phyloP scores from a whole-genome alignment of 2,113 vertebrate species.

The Pachycephala philippinensis region DNA sequence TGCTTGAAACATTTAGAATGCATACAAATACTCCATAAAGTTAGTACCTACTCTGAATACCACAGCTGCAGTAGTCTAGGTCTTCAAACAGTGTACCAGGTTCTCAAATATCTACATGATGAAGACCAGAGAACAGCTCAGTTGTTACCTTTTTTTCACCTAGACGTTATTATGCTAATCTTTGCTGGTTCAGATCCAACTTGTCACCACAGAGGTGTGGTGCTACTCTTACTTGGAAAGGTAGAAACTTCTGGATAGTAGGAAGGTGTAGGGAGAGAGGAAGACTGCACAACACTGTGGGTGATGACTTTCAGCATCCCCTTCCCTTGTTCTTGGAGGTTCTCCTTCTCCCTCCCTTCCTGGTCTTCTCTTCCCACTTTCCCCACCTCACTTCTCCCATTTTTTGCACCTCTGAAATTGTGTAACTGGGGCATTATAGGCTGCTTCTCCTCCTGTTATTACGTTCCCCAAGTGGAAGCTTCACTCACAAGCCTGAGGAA shows the following conservation, averaged over 20 bases:
- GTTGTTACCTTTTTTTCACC: not conserved
- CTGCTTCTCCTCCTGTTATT: conserved; percentile 29
- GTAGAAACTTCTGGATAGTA: not conserved
- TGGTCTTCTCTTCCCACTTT: not conserved
- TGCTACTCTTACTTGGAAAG: not conserved
- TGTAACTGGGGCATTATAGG: conserved; percentile 27
- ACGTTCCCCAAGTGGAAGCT: conserved; percentile 5
- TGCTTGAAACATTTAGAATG: not conserved
- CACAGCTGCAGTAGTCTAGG: not conserved
- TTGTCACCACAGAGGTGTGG: not conserved
- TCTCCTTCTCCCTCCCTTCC: not conserved
- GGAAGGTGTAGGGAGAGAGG: not conserved
- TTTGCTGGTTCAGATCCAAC: not conserved
- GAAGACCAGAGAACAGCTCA: not conserved
- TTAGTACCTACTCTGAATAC: not conserved
- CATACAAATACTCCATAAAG: not conserved
- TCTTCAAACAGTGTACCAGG: not conserved
- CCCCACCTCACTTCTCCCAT: not conserved
- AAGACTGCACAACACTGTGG: not conserved
- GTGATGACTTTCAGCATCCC: not conserved
- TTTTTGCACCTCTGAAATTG: conserved; percentile 49
- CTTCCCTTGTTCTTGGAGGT: not conserved
- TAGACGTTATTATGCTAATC: not conserved
- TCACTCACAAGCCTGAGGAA: conserved; percentile 28
- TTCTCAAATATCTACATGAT: fast-evolving